Conservation (phyloP, 2,113 vertebrate species). For the Astatotilapia flaviijosephi region DNA sequence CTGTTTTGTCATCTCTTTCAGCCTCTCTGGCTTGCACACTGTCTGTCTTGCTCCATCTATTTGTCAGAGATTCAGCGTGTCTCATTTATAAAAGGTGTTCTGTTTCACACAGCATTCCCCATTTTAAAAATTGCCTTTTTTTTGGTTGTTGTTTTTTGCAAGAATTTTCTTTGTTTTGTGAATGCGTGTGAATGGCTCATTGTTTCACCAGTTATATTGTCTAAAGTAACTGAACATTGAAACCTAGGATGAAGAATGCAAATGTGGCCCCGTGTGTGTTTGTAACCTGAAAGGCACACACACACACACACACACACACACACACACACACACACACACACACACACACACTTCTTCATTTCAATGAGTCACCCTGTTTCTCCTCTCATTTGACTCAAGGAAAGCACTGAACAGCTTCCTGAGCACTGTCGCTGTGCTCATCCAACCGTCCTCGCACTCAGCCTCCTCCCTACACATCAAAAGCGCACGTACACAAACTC, state of each 20-base stretch:
- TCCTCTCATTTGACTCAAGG: conserved; percentile 40
- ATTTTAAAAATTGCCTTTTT: background rate
- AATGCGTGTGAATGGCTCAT: background rate
- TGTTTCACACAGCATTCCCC: background rate
- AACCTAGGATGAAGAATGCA: background rate
- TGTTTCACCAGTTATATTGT: background rate
- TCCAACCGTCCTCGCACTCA: background rate
- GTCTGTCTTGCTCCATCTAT: background rate
- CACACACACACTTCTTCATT: conserved; percentile 23
- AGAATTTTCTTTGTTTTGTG: background rate
- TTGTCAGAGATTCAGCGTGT: background rate
- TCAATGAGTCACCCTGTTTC: conserved; percentile 44
- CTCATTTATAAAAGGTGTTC: conserved; percentile 16
- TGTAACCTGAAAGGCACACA: conserved; percentile 15
- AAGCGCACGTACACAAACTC: background rate
- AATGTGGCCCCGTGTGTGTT: conserved; percentile 1
- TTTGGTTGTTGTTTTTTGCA: background rate
- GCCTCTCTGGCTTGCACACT: background rate
- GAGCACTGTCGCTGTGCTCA: conserved; percentile 15
- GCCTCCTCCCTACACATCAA: background rate
- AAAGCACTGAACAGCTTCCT: conserved; percentile 23
- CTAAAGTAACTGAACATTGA: background rate
- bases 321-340: background rate
- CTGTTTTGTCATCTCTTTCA: conserved; percentile 4
- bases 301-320: too few species aligned